Evolutionary conservation across 2,888 invertebrate species (phyloP).

Genomic region (Tolmerus cingulatus): DNA sequence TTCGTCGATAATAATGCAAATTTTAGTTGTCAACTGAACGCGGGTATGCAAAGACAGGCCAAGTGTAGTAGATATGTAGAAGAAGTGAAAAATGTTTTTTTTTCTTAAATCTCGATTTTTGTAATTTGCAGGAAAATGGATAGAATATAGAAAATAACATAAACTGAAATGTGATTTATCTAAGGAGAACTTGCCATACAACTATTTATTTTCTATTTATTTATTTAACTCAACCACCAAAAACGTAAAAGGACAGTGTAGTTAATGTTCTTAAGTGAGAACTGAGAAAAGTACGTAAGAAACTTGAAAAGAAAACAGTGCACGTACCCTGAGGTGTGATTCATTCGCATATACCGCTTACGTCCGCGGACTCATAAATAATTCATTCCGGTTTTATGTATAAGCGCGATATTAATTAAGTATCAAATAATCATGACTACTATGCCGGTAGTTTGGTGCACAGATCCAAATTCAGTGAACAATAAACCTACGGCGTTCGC

Average conservation of each 20-base stretch:
- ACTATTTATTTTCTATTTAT: slow-evolving; percentile 23
- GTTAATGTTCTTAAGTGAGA: neutral
- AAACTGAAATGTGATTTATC: slow-evolving; percentile 12
- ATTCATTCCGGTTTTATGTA: slow-evolving; percentile 14
- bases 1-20: neutral
- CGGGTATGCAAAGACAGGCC: neutral
- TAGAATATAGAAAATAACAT: neutral
- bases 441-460: slow-evolving; percentile 64
- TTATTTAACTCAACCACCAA: neutral
- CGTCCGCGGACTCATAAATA: slow-evolving; percentile 11
- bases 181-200: slow-evolving; percentile 37
- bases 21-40: neutral
- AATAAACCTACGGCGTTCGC: slow-evolving; percentile 63
- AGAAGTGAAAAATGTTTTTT: neutral
- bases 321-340: neutral
- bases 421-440: slow-evolving; percentile 57
- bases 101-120: neutral
- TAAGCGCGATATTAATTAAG: slow-evolving; percentile 28
- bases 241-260: neutral
- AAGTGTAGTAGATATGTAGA: neutral
- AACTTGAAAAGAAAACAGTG: neutral
- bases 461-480: slow-evolving; percentile 63
- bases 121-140: neutral
- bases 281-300: neutral
- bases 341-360: neutral